Base-by-base conservation (phyloP, 2,113 vertebrate species). In the Malurus elegans region DNA sequence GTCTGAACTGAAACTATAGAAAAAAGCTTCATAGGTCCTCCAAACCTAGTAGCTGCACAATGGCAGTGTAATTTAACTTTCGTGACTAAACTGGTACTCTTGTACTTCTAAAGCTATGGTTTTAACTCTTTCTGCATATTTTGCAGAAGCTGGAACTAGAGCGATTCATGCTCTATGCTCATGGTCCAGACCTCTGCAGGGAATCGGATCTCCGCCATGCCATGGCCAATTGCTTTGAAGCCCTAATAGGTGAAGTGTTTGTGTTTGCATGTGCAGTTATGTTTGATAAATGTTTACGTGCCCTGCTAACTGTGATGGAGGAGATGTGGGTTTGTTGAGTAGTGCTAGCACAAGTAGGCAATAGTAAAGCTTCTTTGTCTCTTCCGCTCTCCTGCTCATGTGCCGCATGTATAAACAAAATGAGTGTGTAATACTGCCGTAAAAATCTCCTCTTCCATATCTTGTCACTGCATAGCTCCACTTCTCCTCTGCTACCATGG, bases 181-280 rank as follows among this genome's bases (percentile, higher is more conserved):
- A 99, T 29, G 99, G 99, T 19, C 99, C 99, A 3, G 99, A 99
- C 94, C 98, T 99, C 93, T 99, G 99, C 95, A 98, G 99, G 84
- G 99, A 99, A 95, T 99, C 99, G 1, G 99, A 99, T 96, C 98
- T 99, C 91, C 98, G 99, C 26, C 99, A 99, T 79, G 99, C 99
- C 61, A 99, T 99, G 99, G 99, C 99, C 96, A 99, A 99, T 98
- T 99, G 99, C 98, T 99, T 99, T 75, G 99, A 99, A 97, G 99
- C 99, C 24, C 97, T 99, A 7, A 99, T 99, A 97, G 99, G 99
- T 99, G 98, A 98, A 94, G 32, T 34, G 8, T 36, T 23, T 61
- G 13, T 44, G 9, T 67, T 14, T 50, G 4, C 78, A 58, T 82
- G 32, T 50, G 32, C 36, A n/a, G 31, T 32, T 60, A 2, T 1